Conservation (phyloP, 2,113 vertebrate genomes). For the Phalacrocorax pelagicus region DNA sequence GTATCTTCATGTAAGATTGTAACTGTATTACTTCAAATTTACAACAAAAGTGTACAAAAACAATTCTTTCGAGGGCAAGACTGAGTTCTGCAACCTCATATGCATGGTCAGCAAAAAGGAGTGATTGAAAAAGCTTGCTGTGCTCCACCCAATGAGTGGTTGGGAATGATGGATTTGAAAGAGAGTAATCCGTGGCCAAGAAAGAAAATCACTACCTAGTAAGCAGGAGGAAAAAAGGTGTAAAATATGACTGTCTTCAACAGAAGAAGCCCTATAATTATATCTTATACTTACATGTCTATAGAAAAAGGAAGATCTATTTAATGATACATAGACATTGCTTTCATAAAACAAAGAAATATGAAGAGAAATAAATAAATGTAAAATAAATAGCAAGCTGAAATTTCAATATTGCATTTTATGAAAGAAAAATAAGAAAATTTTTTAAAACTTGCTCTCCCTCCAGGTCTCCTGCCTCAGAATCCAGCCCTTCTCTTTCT, state of each 20-base stretch:
- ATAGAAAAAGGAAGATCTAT: neutral
- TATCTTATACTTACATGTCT: neutral
- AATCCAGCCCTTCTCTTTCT: neutral
- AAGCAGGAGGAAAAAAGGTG: conserved; percentile 1
- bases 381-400: neutral
- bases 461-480: neutral
- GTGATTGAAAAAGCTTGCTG: neutral
- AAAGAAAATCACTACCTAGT: conserved; percentile 31
- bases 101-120: neutral
- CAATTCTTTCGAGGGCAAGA: neutral
- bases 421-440: neutral
- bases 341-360: neutral
- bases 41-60: neutral
- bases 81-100: neutral
- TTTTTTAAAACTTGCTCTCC: neutral
- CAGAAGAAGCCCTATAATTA: neutral
- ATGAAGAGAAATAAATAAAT: neutral
- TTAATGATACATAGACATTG: neutral
- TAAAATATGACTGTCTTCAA: conserved; percentile 1
- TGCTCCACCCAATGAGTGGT: conserved; percentile 54
- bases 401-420: neutral
- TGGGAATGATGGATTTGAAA: conserved; percentile 13
- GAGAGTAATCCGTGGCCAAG: neutral
- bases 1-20: neutral
- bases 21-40: neutral